Percentiles rank a stretch among this genome's conserved stretches.
Conservation (phyloP, 2,113 vertebrate species). For the Clarias batrachus region DNA sequence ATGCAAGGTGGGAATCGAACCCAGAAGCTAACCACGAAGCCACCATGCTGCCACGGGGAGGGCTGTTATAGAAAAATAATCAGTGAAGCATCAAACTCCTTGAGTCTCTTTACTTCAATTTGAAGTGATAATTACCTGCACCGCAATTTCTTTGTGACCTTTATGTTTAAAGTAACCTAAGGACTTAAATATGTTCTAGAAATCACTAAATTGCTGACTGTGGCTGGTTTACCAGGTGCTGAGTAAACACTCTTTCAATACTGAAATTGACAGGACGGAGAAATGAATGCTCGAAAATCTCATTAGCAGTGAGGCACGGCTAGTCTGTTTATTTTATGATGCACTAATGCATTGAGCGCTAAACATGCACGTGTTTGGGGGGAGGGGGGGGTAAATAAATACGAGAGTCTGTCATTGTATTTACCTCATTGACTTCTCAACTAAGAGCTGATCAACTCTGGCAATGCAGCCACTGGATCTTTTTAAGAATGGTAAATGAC, state of each 20-base stretch:
- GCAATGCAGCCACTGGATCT: slow-evolving; percentile 54
- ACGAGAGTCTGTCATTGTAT: slow-evolving; percentile 1
- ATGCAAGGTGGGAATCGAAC: too few relatives aligned
- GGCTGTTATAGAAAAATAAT: background rate
- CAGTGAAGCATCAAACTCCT: background rate
- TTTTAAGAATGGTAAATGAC: slow-evolving; percentile 48
- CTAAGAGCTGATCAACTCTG: slow-evolving; percentile 52
- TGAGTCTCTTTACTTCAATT: background rate
- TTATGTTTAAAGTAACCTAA: background rate
- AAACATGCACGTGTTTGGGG: background rate
- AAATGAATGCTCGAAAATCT: slow-evolving; percentile 13
- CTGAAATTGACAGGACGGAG: slow-evolving; percentile 32
- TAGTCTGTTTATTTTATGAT: slow-evolving; percentile 32
- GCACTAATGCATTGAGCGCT: slow-evolving; percentile 6
- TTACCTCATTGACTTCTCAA: slow-evolving; percentile 43
- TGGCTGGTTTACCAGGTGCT: slow-evolving; percentile 23
- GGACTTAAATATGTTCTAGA: background rate
- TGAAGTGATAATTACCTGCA: background rate
- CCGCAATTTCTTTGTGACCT: background rate
- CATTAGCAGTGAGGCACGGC: slow-evolving; percentile 1
- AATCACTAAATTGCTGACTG: slow-evolving; percentile 19
- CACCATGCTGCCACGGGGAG: too few relatives aligned
- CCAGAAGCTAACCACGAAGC: too few relatives aligned
- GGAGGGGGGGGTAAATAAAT: background rate
- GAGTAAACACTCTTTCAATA: slow-evolving; percentile 30